phyloP scores from a whole-genome alignment of 2,888 invertebrate genomes.

The Heliconius cydno region DNA sequence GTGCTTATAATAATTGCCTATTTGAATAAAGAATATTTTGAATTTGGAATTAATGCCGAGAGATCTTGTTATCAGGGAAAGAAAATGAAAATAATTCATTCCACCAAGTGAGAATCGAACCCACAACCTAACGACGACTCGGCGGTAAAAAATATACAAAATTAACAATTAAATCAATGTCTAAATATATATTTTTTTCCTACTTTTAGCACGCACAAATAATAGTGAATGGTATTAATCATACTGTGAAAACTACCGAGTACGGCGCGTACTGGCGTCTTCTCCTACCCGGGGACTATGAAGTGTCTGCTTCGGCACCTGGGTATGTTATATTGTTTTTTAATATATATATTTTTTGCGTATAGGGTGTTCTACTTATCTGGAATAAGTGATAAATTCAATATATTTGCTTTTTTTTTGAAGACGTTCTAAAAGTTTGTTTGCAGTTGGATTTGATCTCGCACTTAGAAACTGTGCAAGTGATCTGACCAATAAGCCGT shows the following conservation, averaged over 20 bases:
- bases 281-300: conserved; percentile 93
- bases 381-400: too few relatives aligned
- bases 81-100: not conserved
- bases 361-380: not conserved
- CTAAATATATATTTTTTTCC: conserved; percentile 38
- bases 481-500: too few relatives aligned
- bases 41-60: too few relatives aligned
- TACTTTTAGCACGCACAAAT: conserved; percentile 86
- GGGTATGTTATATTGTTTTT: conserved; percentile 82
- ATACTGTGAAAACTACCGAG: conserved; percentile 90
- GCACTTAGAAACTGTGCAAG: too few relatives aligned
- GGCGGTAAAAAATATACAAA: not conserved
- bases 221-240: conserved; percentile 89
- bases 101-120: not conserved
- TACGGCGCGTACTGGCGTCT: conserved; percentile 98
- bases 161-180: not conserved
- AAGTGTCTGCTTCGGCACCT: conserved; percentile 87
- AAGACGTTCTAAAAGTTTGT: too few relatives aligned
- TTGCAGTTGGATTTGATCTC: too few relatives aligned
- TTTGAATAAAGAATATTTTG: too few relatives aligned
- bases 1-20: too few relatives aligned
- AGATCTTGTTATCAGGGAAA: too few relatives aligned
- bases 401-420: too few relatives aligned
- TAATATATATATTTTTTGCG: not conserved
- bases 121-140: too few relatives aligned